Evolutionary conservation across 2,797 vertebrate species (phyloP).

Genomic region (Tarsius wallacei): DNA sequence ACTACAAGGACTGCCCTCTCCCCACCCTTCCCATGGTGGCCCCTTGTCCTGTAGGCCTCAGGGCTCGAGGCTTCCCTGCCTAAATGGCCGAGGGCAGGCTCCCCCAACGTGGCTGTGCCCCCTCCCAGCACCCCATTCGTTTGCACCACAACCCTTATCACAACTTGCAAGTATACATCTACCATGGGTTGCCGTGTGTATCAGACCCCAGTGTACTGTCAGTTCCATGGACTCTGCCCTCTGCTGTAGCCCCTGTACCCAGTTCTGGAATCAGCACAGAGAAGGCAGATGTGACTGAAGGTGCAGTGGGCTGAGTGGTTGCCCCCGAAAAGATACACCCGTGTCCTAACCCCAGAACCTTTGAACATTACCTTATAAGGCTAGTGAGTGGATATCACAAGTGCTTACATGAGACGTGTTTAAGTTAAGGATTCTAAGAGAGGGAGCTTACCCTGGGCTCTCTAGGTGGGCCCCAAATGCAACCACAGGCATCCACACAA

Average conservation of each 20-base stretch:
- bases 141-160: background rate
- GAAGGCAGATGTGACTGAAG: background rate
- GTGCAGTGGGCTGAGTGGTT: background rate
- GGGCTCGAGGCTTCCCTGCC: background rate
- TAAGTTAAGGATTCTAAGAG: background rate
- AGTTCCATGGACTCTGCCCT: background rate
- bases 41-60: background rate
- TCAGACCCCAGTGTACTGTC: background rate
- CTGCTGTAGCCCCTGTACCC: too few relatives aligned
- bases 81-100: background rate
- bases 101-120: background rate
- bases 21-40: background rate
- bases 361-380: background rate
- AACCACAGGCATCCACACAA: background rate
- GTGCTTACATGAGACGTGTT: background rate
- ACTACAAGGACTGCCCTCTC: background rate
- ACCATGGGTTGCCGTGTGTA: background rate
- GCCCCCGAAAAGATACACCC: background rate
- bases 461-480: background rate
- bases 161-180: rapidly evolving
- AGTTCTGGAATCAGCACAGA: background rate
- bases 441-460: background rate
- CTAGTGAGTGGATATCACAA: too few relatives aligned
- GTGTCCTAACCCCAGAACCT: background rate
- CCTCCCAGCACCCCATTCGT: background rate